Evolutionary conservation across 2,888 invertebrate species (phyloP), one percentile per base, ranked within the genome.

Genomic region (Holacanthella duospinosa): DNA sequence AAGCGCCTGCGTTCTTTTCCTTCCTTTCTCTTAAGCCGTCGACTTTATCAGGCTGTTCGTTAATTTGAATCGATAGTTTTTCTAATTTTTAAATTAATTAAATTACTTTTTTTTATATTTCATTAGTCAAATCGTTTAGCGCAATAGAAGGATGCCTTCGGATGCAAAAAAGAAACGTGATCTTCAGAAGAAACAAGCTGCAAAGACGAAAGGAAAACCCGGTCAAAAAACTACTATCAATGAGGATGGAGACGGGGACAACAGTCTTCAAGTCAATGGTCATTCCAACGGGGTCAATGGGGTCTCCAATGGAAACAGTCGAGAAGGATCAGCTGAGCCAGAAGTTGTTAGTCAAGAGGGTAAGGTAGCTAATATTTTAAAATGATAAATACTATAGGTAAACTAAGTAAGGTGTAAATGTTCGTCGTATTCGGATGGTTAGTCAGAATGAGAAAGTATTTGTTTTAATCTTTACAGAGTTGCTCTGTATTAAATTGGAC

Each of bases 121-220:
- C 6, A 6, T 36, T 36, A 16, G 9, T 48, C 21, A 16, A 36
- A 16, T 36, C 36, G 9, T 36, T 36, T 6, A 36, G 53, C 29
- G 16, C n/a, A n/a, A n/a, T n/a, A n/a, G n/a, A n/a, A 79, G 70
- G 73, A 99, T 99, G 99, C 96, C 99, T 78, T 99, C 99, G 75
- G 97, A 97, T 80, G 87, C 95, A 43, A 97, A 99, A 80, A 97
- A 99, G 83, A 92, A 93, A 77, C 89, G 95, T 77, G 93, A 92
- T 76, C 92, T 92, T 77, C 93, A 93, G 79, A 99, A 97, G 80
- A 99, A 97, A 78, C 95, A 94, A 72, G 91, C 92, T 61, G 88
- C 90, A 2, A 89, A 67, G 44, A 77, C 76, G 16, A 68, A 67
- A 60, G 79, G 79, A 72, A 80, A 79, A 66, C 69, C 67, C 27